These are phyloP conservation scores for Epinotia bilunana DNA, from an alignment of 2,888 invertebrate genomes.

Conservation along the genomic window DNA sequence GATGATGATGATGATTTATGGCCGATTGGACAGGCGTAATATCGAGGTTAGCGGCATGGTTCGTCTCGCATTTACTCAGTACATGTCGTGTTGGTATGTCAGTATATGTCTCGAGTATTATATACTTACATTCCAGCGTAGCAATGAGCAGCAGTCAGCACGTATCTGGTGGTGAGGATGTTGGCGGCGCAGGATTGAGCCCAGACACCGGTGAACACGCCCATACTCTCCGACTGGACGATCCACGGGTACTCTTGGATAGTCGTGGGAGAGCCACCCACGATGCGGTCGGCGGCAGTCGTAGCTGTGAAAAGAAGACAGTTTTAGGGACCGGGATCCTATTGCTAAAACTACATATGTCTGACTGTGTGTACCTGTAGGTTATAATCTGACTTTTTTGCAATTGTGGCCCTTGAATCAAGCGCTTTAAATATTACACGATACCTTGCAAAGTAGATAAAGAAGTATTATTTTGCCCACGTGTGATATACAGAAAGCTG, in stretches of 20 bases:
- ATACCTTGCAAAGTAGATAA: no score
- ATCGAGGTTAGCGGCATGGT: no score
- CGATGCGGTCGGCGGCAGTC: constrained; percentile 52
- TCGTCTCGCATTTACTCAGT: no score
- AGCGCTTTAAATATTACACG: no score
- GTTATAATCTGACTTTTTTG: no score
- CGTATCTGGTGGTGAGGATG: constrained; percentile 54
- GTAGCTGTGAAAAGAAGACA: not conserved
- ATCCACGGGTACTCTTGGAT: constrained; percentile 58
- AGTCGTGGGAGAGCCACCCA: constrained; percentile 58
- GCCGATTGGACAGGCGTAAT: no score
- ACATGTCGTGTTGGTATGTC: no score
- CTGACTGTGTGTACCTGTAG: no score
- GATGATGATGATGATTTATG: no score
- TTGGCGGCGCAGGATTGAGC: constrained; percentile 58
- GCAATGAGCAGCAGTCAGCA: constrained; percentile 64
- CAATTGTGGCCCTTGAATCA: no score
- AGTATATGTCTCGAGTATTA: not conserved
- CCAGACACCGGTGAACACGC: constrained; percentile 52
- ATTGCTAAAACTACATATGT: not conserved
- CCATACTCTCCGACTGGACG: constrained; percentile 58
- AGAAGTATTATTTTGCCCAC: no score
- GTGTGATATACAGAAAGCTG: no score
- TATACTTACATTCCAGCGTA: constrained; percentile 58
- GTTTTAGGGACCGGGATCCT: not conserved